Evolutionary conservation across 2,797 vertebrate species (phyloP), one percentile per base, ranked within the genome.

Genomic region (Channa striata): DNA sequence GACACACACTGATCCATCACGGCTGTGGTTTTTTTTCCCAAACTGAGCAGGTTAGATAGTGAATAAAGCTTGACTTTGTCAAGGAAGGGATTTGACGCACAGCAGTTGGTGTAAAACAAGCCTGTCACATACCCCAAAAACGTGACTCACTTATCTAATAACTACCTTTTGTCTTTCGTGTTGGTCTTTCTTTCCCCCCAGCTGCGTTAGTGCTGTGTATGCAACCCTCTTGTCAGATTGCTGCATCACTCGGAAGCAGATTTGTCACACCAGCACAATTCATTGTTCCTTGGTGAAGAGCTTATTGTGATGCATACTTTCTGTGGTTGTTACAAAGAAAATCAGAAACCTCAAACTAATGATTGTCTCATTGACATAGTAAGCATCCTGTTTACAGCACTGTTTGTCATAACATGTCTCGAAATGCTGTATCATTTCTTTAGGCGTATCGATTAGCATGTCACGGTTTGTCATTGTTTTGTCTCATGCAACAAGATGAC

Each of bases 251-350:
- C 11, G 0, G 39, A 56, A 72, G 59, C 62, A 17, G 47, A 70
- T 77, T 81, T 16, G 60, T 78, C 67, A 57, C 49, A 63, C 42
- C 12, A 58, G 53, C 36, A 14, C 13, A 20, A 20, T 25, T 73
- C 20, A 39, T 37, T 58, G 36, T 71, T 47, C 63, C 47, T 20
- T 8, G 1, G 21, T 42, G 10, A 44, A 50, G 21, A 42, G 13
- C 13, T 17, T 60, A 20, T 19, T 68, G 47, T 39, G 40, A 54
- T 53, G 23, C 51, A 70, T 42, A 19, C 34, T 54, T 47, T 68
- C n/a, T 66, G 21, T 49, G 30, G 52, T 59, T 53, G 42, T 56
- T 72, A 17, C 50, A 43, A 75, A 71, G 54, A 8, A 48, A 25
- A 64, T 59, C 12, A 7, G 52, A 59, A 71, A 69, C 53, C 50